These are phyloP conservation scores for Piezodorus guildinii DNA, from an alignment of 1,140 invertebrate species.

Conservation along the genomic window DNA sequence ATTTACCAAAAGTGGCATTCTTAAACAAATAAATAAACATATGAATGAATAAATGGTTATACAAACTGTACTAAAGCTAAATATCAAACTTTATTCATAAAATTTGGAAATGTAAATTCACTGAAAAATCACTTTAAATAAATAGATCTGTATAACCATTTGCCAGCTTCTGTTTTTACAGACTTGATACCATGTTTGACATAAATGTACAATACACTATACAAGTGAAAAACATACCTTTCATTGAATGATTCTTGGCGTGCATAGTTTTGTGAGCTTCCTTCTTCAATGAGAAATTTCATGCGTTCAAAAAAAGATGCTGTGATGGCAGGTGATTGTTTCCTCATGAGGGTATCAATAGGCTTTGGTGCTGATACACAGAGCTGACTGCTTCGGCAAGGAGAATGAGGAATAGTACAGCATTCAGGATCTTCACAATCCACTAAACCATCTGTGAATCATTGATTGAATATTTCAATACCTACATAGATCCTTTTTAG, in stretches of 20 bases:
- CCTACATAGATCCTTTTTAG: too few species aligned
- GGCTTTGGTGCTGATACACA: conserved; percentile 88
- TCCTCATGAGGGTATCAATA: conserved; percentile 81
- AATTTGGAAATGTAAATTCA: too few species aligned
- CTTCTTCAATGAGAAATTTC: conserved; percentile 95
- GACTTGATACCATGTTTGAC: too few species aligned
- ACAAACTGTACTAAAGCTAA: too few species aligned
- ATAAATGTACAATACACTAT: too few species aligned
- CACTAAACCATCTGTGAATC: conserved; percentile 72
- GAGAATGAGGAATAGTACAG: conserved; percentile 53
- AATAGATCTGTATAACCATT: too few species aligned
- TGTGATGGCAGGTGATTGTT: conserved; percentile 88
- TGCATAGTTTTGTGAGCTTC: conserved; percentile 92
- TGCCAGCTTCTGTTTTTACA: too few species aligned
- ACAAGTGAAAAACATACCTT: conserved; percentile 56
- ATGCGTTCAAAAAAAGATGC: conserved; percentile 96
- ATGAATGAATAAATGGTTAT: neutral
- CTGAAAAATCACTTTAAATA: too few species aligned
- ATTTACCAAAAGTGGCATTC: conserved; percentile 8
- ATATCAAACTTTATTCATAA: too few species aligned
- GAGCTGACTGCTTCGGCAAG: conserved; percentile 70
- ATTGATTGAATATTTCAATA: neutral
- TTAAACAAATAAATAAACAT: conserved; percentile 9
- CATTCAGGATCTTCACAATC: conserved; percentile 98
- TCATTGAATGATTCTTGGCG: conserved; percentile 90